Conservation (phyloP, 64 coral and sea anemone species). For the Dendrophyllia cribrosa region DNA sequence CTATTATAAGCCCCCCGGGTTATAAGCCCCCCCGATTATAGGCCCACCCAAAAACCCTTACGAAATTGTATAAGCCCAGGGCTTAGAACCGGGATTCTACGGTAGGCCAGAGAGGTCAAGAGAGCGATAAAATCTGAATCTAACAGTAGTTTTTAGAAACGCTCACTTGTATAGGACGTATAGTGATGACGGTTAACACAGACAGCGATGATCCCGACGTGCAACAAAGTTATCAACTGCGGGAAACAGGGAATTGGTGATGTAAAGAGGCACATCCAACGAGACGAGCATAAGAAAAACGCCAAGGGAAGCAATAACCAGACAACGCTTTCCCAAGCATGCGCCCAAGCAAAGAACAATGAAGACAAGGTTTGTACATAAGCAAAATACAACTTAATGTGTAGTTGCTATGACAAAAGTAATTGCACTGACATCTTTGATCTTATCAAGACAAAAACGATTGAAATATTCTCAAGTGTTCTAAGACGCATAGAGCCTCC, state of each 20-base stretch:
- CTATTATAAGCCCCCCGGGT: no score
- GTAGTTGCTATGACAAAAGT: neutral
- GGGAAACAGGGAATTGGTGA: conserved; percentile 41
- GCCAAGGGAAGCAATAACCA: conserved; percentile 10
- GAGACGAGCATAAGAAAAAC: conserved; percentile 16
- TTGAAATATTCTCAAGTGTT: conserved; percentile 13
- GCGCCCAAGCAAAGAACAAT: conserved; percentile 12
- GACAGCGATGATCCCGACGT: no score
- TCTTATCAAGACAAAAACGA: neutral
- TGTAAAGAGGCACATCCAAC: neutral
- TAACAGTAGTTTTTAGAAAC: no score
- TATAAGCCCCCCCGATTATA: no score
- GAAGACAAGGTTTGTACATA: conserved; percentile 19
- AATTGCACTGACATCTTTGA: neutral
- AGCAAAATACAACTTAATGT: no score
- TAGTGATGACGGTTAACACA: no score
- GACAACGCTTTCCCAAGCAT: conserved; percentile 18
- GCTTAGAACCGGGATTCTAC: no score
- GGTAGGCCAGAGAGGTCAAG: no score
- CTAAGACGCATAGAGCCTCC: neutral
- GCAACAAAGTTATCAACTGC: conserved; percentile 21
- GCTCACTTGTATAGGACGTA: no score
- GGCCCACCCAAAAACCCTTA: no score
- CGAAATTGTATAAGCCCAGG: no score
- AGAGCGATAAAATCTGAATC: no score